These are phyloP conservation scores for Tachysurus fulvidraco DNA, from an alignment of 2,113 vertebrate species.

Conservation along the genomic window DNA sequence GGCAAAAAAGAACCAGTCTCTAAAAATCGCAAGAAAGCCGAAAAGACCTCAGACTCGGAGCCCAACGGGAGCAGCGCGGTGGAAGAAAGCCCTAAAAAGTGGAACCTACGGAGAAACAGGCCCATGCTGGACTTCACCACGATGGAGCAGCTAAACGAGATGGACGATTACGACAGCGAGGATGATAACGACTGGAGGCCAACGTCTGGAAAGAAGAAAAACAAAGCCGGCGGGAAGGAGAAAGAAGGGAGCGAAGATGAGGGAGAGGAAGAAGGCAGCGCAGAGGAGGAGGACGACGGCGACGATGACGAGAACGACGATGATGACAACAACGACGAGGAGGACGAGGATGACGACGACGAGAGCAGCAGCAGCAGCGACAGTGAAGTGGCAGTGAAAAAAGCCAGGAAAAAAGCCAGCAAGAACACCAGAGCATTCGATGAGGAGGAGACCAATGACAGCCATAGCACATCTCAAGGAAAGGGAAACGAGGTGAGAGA, in stretches of 20 bases:
- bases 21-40: conserved; percentile 70
- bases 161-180: conserved; percentile 98
- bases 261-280: conserved; percentile 68
- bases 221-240: conserved; percentile 77
- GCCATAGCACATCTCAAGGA: conserved; percentile 92
- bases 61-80: conserved; percentile 47
- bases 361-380: conserved; percentile 80
- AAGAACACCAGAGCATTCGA: conserved; percentile 86
- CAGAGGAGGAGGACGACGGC: conserved; percentile 74
- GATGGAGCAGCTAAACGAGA: conserved; percentile 95
- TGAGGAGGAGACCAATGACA: conserved; percentile 97
- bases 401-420: conserved; percentile 78
- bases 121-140: conserved; percentile 93
- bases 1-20: conserved; percentile 75
- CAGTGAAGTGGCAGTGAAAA: conserved; percentile 83
- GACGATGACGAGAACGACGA: conserved; percentile 80
- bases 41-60: conserved; percentile 75
- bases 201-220: conserved; percentile 82
- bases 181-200: conserved; percentile 98
- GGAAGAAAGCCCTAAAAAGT: conserved; percentile 92
- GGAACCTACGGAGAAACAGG: conserved; percentile 94
- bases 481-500: conserved; percentile 91
- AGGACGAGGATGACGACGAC: conserved; percentile 75
- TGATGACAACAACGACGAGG: conserved; percentile 50
- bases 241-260: conserved; percentile 83